Conservation (phyloP, 2,888 invertebrate species). For the Rotaria macrura region DNA sequence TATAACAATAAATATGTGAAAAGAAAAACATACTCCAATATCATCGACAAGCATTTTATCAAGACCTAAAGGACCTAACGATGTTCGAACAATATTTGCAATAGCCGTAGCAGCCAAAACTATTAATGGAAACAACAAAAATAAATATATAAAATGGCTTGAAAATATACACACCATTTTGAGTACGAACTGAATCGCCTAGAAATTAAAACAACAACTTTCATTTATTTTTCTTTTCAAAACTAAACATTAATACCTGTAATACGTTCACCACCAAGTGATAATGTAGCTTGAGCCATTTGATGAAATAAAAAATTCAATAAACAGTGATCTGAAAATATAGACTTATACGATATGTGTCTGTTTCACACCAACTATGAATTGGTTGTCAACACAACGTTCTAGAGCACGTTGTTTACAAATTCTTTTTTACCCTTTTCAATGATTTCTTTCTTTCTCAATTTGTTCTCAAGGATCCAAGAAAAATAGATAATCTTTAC, state of each 20-base stretch:
- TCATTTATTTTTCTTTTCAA: neutral
- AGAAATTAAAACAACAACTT: neutral
- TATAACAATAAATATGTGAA: neutral
- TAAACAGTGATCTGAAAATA: neutral
- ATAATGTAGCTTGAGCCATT: neutral
- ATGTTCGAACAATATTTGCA: conserved; percentile 96
- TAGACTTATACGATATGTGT: neutral
- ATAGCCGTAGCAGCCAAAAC: conserved; percentile 93
- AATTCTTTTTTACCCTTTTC: neutral
- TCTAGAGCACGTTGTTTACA: neutral
- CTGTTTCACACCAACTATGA: neutral
- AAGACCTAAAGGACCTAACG: conserved; percentile 89
- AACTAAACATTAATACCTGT: neutral
- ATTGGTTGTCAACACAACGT: neutral
- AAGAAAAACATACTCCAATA: conserved; percentile 63
- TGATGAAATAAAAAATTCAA: neutral
- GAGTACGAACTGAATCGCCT: conserved; percentile 81
- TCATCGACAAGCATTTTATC: conserved; percentile 99
- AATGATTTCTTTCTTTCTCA: neutral
- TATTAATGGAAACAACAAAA: conserved; percentile 46
- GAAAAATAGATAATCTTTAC: neutral
- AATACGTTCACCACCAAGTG: neutral
- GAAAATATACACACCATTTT: conserved; percentile 70
- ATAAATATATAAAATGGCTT: conserved; percentile 19
- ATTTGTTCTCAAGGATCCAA: neutral